A percentile compares a stretch with the other conserved stretches of the same genome.
Conservation (phyloP, 1,140 invertebrate genomes). For the Scaptodrosophila lebanonensis region DNA sequence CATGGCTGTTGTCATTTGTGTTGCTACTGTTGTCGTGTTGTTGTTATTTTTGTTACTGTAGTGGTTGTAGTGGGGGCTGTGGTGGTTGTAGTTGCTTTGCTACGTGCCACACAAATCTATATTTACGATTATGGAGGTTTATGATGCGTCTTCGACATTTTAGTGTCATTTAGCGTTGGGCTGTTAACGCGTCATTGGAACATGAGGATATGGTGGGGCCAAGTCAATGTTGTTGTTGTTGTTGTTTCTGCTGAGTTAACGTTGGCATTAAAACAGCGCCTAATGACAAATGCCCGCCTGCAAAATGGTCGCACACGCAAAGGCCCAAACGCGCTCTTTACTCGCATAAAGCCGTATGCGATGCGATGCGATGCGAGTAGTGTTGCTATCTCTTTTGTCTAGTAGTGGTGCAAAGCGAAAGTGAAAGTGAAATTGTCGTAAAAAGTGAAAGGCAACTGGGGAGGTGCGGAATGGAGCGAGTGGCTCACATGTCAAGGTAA, state of each 20-base stretch:
- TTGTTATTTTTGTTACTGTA: no score
- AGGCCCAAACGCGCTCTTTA: slow-evolving; percentile 2
- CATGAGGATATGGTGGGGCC: background rate
- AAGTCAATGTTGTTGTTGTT: no score
- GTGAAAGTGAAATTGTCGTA: slow-evolving; percentile 69
- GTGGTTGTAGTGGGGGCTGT: background rate
- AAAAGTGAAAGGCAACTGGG: slow-evolving; percentile 69
- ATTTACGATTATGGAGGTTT: slow-evolving; percentile 68
- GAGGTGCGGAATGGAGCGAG: slow-evolving; percentile 6
- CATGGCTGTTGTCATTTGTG: no score
- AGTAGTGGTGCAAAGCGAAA: background rate
- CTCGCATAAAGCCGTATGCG: background rate
- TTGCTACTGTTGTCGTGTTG: no score
- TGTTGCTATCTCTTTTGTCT: no score
- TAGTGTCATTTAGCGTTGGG: slow-evolving; percentile 59
- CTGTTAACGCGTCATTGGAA: slow-evolving; percentile 42
- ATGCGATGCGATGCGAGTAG: no score
- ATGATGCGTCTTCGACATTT: slow-evolving; percentile 49
- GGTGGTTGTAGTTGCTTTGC: background rate
- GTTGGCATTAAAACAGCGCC: no score
- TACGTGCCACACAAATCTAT: slow-evolving; percentile 62
- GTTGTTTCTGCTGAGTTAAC: no score
- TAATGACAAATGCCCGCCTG: slow-evolving; percentile 63
- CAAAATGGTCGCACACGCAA: slow-evolving; percentile 65
- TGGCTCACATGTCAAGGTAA: slow-evolving; percentile 67